Base-by-base conservation (phyloP, 2,113 vertebrate genomes). In the Oreochromis niloticus region DNA sequence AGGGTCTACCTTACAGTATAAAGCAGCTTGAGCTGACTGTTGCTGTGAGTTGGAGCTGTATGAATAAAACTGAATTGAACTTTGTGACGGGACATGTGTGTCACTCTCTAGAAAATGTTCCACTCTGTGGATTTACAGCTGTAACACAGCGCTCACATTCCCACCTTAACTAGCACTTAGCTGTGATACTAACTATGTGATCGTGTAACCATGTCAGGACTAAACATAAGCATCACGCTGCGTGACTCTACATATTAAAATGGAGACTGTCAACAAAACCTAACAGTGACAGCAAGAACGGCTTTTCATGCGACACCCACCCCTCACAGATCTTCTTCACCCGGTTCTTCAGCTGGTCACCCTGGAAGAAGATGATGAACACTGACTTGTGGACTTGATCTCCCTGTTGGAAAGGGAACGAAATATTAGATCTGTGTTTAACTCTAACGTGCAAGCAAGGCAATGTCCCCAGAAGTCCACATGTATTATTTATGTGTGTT, bases 281-380 rank as follows among this genome's bases (percentile, higher is more conserved):
- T 1, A 68, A 3, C 24, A 50, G 43, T 50, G 71, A 1, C 4
- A 12, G 43, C 16, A 19, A 2, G 16, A 75, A 48, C 1, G 0
- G 1, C 0, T 68, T n/a, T 30, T 41, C 16, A 32, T 7, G 19
- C 19, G 34, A 0, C 59, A 92, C 95, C 87, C 95, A 99, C 99
- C 99, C 99, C 95, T 99, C 98, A 88, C 98, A 99, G 73, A 99
- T 99, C 95, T 99, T 99, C 96, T 99, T 99, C 89, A 99, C 98
- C 92, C 98, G 96, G 95, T 98, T 99, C 95, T 99, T 99, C 92
- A 99, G 91, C 84, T 99, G 99, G 94, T 99, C 98, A 1, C 99
- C 99, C 98, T 99, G 99, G 96, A 99, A 99, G 93, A 99, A 99
- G 95, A 99, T 99, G 91, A 99, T 99, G 93, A 99, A 99, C 34